Conservation (phyloP, 2,888 invertebrate species). For the Sphaerophoria rueppellii region DNA sequence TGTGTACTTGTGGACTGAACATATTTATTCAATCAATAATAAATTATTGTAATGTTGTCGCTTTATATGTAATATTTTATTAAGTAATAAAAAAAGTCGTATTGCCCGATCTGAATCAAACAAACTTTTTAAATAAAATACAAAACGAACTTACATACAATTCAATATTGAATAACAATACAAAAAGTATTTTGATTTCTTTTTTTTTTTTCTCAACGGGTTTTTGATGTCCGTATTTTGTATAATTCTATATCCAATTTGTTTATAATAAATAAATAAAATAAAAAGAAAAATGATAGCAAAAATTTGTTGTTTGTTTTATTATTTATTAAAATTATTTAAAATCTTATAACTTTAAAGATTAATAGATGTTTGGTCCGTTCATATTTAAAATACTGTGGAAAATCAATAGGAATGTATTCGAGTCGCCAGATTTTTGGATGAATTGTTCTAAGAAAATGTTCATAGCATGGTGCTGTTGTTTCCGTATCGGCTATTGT, state of each 20-base stretch:
- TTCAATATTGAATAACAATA: constrained; percentile 19
- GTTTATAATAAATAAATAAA: constrained; percentile 25
- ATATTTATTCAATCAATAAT: constrained; percentile 41
- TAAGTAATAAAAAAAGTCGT: constrained; percentile 9
- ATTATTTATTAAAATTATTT: constrained; percentile 23
- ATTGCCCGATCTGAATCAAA: not conserved
- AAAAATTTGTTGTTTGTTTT: not conserved
- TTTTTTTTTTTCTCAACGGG: constrained; percentile 43
- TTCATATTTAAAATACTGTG: constrained; percentile 92
- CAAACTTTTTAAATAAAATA: constrained; percentile 3
- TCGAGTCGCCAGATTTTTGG: constrained; percentile 84
- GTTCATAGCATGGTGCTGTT: constrained; percentile 94
- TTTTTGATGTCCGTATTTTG: constrained; percentile 51
- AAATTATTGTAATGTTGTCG: constrained; percentile 24
- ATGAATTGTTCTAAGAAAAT: constrained; percentile 85
- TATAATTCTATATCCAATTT: constrained; percentile 46
- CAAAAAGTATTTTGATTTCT: not conserved
- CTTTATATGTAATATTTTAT: constrained; percentile 49
- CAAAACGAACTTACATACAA: constrained; percentile 18
- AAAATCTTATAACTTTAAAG: constrained; percentile 84
- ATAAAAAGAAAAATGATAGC: constrained; percentile 1
- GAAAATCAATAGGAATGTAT: constrained; percentile 87
- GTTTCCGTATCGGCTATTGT: constrained; percentile 90
- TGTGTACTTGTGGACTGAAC: constrained; percentile 53
- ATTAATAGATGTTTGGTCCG: constrained; percentile 90